Base-by-base conservation (phyloP, 2,888 invertebrate species). In the Epistrophe grossulariae region DNA sequence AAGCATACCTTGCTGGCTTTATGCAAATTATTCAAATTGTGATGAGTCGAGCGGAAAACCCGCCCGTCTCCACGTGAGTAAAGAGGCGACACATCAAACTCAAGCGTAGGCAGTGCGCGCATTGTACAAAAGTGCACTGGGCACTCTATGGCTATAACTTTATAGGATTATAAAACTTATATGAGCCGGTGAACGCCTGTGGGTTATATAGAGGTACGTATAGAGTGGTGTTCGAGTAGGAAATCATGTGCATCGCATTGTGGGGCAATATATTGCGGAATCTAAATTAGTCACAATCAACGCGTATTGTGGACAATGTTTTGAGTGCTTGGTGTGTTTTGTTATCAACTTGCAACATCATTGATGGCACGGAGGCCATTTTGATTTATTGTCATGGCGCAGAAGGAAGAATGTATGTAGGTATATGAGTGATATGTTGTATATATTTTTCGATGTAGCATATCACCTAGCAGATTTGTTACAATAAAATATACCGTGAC, bases 241-340 rank as follows among this genome's bases (percentile, higher is more conserved):
- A 87, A 82, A 79, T 82, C 87, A 87, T 79, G 79, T 79, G 79
- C 55, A 3, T 72, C 74, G 85, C 59, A 9, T 84, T 74, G 71
- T 85, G 73, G 74, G 82, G 73, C 62, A 62, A 52, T 35, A 31
- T 40, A 62, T 87, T 79, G 71, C 83, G 83, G 68, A 76, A 48
- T 68, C 48, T 83, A 79, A 83, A 87, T 83, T 83, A 83, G 87
- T 87, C 87, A 87, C 87, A 87, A 83, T 87, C 79, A 87, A 76
- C 83, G 87, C 82, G 79, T 74, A 82, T 87, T 87, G 78, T 83
- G 87, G 78, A 79, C 78, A 74, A 24, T 60, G 74, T 76, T 78
- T 60, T 64, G 81, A 78, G 77, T 72, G 66, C 66, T 82, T 87
- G 59, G 74, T 87, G 78, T 85, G 81, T 82, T 24, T 82, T 71